A percentile compares a stretch with the other conserved stretches of the same genome.
Evolutionary conservation across 2,888 invertebrate genomes (phyloP).

Genomic region (Neoaliturus tenellus): DNA sequence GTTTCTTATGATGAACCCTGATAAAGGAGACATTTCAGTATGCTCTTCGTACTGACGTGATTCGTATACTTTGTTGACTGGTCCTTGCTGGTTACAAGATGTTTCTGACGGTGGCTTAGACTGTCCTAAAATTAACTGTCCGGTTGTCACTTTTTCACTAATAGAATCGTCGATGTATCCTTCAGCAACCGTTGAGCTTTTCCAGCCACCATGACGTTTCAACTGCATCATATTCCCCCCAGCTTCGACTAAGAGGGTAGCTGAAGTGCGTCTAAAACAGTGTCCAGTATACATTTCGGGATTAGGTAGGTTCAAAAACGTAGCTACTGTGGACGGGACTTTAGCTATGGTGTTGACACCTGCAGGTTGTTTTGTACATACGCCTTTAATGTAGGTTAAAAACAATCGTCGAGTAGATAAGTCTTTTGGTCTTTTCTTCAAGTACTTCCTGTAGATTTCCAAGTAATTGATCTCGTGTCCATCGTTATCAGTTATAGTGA

Average conservation of each 20-base stretch:
- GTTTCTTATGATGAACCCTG: no score
- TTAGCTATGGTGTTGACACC: conserved; percentile 21
- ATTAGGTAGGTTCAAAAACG: conserved; percentile 9
- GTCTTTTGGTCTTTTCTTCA: conserved; percentile 40
- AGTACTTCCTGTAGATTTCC: neutral
- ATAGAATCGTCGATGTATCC: conserved; percentile 16
- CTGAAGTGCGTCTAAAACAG: conserved; percentile 7
- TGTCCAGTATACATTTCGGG: neutral
- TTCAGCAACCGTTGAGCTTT: conserved; percentile 20
- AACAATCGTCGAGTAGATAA: conserved; percentile 3
- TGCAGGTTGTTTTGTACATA: neutral
- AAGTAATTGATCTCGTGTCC: neutral
- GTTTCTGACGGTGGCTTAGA: neutral
- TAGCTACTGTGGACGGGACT: neutral
- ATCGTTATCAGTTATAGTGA: neutral
- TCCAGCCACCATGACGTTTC: conserved; percentile 31
- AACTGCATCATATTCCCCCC: neutral
- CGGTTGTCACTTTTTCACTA: neutral
- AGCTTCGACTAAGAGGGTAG: conserved; percentile 28
- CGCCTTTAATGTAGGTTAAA: conserved; percentile 13
- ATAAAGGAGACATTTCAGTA: no score
- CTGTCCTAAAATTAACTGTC: conserved; percentile 26
- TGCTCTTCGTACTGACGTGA: no score
- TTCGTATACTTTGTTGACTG: no score
- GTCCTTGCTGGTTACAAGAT: no score